These are phyloP conservation scores for Gnatocerus cornutus DNA, from an alignment of 2,888 invertebrate genomes.

Conservation along the genomic window DNA sequence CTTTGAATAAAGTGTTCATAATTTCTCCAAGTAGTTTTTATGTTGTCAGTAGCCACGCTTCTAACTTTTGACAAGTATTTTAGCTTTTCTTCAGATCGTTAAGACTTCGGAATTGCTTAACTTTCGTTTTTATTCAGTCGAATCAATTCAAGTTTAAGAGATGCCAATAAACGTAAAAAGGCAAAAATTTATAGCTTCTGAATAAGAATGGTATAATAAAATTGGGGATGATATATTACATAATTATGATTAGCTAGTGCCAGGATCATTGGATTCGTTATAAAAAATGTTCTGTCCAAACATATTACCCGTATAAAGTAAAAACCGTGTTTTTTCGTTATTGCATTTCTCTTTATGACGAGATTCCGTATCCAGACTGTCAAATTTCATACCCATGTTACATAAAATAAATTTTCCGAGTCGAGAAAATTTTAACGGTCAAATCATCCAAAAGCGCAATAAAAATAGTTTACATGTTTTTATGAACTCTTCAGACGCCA, in stretches of 20 bases:
- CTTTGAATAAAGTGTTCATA: conserved; percentile 2
- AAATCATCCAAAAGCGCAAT: conserved; percentile 11
- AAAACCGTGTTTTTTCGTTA: conserved; percentile 45
- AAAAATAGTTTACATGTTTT: not conserved
- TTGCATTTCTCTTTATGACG: conserved; percentile 44
- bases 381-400: conserved; percentile 37
- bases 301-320: conserved; percentile 34
- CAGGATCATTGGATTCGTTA: conserved; percentile 30
- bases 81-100: conserved; percentile 29
- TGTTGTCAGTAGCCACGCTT: conserved; percentile 17
- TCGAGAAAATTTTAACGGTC: conserved; percentile 38
- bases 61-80: conserved; percentile 34
- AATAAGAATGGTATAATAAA: conserved; percentile 33
- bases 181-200: conserved; percentile 22
- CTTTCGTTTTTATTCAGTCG: conserved; percentile 31
- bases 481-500: conserved; percentile 10
- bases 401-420: conserved; percentile 43
- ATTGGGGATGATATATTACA: conserved; percentile 33
- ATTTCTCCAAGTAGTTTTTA: conserved; percentile 22
- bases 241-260: conserved; percentile 23
- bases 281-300: conserved; percentile 37
- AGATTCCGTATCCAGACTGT: conserved; percentile 38
- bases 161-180: conserved; percentile 28
- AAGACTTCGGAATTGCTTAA: conserved; percentile 34
- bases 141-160: conserved; percentile 28